Evolutionary conservation across 2,797 vertebrate genomes (phyloP).

Genomic region (Eupleurogrammus muticus): DNA sequence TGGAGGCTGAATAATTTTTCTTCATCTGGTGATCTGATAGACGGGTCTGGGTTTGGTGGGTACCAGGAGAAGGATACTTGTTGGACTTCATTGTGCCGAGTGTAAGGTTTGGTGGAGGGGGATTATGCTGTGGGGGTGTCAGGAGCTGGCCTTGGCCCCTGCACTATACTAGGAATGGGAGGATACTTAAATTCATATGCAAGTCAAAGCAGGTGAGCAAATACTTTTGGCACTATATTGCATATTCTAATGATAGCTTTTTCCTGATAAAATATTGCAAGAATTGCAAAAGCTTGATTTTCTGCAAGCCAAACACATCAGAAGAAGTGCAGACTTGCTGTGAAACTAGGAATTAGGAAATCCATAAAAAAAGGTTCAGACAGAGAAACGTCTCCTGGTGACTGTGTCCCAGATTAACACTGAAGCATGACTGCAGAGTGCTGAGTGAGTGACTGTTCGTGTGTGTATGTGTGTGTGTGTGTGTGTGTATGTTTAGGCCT

Average conservation of each 20-base stretch:
- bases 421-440: constrained; percentile 52
- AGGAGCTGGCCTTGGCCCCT: too few relatives aligned
- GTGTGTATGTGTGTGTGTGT: constrained; percentile 27
- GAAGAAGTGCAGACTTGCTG: constrained; percentile 27
- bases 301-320: constrained; percentile 40
- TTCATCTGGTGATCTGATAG: too few relatives aligned
- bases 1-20: too few relatives aligned
- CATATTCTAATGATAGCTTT: constrained; percentile 9
- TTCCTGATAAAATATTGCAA: constrained; percentile 34
- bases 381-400: constrained; percentile 51
- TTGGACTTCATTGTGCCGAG: too few relatives aligned
- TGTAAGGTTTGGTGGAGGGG: too few relatives aligned
- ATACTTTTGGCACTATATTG: too few relatives aligned
- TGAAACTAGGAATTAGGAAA: constrained; percentile 51
- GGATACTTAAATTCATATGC: too few relatives aligned
- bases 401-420: constrained; percentile 61
- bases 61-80: too few relatives aligned
- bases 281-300: constrained; percentile 24
- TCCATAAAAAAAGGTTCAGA: constrained; percentile 31
- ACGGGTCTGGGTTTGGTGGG: too few relatives aligned
- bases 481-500: constrained; percentile 25
- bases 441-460: constrained; percentile 21
- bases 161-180: too few relatives aligned
- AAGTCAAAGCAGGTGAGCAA: too few relatives aligned
- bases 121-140: too few relatives aligned